These are phyloP conservation scores for Drosophila mauritiana DNA, from an alignment of 1,140 invertebrate species.

Conservation along the genomic window DNA sequence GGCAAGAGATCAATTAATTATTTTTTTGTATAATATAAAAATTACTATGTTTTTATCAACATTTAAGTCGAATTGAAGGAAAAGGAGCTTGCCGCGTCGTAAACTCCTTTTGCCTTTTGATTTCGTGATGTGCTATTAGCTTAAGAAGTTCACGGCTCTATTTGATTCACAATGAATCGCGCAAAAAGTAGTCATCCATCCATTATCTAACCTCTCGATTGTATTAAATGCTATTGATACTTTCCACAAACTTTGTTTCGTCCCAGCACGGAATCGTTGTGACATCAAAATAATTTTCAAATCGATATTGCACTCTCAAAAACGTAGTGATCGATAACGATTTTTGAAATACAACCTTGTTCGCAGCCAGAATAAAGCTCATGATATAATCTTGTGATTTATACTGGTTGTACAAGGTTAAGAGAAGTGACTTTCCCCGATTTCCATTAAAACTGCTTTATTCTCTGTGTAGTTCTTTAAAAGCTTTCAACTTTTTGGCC, in stretches of 20 bases:
- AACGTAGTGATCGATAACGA: too few relatives aligned
- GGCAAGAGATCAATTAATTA: conserved; percentile 57
- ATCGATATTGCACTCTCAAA: too few relatives aligned
- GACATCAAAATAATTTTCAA: too few relatives aligned
- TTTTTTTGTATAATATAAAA: conserved; percentile 84
- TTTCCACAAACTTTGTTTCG: neutral
- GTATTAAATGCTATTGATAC: neutral
- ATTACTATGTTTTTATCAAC: conserved; percentile 84
- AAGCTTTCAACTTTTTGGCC: neutral
- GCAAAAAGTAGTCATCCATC: conserved; percentile 3
- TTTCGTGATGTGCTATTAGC: conserved; percentile 50
- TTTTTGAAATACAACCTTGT: too few relatives aligned
- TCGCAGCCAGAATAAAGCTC: too few relatives aligned
- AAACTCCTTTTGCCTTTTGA: conserved; percentile 59
- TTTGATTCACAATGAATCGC: conserved; percentile 62
- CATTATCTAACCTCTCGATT: neutral
- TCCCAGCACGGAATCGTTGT: neutral
- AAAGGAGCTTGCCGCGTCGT: conserved; percentile 50
- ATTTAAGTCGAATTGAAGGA: conserved; percentile 68
- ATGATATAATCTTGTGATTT: too few relatives aligned
- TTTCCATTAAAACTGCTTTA: too few relatives aligned
- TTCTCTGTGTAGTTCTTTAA: neutral
- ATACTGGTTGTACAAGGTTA: too few relatives aligned
- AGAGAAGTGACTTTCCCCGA: too few relatives aligned
- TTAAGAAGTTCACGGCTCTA: conserved; percentile 36